Base-by-base conservation (phyloP, 2,797 vertebrate genomes). In the Paguma larvata region DNA sequence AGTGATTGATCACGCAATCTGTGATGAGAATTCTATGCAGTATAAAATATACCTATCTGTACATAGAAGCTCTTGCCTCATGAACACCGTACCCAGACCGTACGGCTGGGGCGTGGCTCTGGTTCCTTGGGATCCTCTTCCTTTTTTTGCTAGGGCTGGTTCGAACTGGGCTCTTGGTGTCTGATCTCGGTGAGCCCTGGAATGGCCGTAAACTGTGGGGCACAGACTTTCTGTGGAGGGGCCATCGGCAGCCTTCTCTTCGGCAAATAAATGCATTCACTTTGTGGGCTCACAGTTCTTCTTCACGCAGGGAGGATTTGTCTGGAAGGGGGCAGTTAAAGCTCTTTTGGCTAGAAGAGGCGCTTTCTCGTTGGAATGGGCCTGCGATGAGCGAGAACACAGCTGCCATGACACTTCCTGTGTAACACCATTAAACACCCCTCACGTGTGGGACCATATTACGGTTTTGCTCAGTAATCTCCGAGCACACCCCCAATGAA, bases 291-390 rank as follows among this genome's bases (percentile, higher is more conserved):
- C 82, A 51, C 9, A 30, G 13, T 89, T 62, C 27, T 93, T 82
- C 51, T 65, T 91, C 70, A 92, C 27, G 56, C 15, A 63, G 53
- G 18, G 70, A 63, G 23, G 78, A 79, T 84, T 96, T 91, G 23
- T 78, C n/a, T 67, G 68, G 56, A 80, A 93, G 79, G 44, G 59
- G 56, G 16, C 23, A 59, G 14, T 89, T 91, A 75, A 85, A 34
- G 15, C 30, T 78, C 73, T 92, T 77, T 84, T 78, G 62, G 48
- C 25, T 46, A 84, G 7, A 83, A 92, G 48, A 92, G 25, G 13
- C 46, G n/a, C 65, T 91, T 95, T n/a, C 68, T 96, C n/a, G 48
- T 92, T 79, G 32, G 21, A 80, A 67, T 85, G 51, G 65, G 30
- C 78, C 25, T 18, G 38, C 25, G 21, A 41, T 62, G 62, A 92